These are phyloP conservation scores for Myrmecophaga tridactyla DNA, from an alignment of 2,113 vertebrate genomes.

Conservation along the genomic window DNA sequence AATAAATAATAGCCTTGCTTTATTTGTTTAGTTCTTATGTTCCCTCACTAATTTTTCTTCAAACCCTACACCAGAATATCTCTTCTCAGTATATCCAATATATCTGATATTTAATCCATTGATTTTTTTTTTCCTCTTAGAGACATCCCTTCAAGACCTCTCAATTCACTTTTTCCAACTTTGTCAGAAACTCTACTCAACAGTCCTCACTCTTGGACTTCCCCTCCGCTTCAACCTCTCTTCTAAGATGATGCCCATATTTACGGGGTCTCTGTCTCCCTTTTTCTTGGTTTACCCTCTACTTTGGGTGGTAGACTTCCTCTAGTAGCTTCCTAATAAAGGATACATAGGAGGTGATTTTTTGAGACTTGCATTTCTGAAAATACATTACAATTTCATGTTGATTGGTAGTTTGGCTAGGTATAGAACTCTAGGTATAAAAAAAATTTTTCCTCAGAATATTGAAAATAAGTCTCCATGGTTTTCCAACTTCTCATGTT, in stretches of 20 bases:
- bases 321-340: not conserved
- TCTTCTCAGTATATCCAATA: not conserved
- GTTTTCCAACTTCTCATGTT: not conserved
- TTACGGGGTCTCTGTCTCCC: too few relatives aligned
- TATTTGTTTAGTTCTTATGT: not conserved
- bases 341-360: not conserved
- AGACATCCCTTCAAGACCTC: not conserved
- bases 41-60: not conserved
- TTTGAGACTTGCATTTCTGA: not conserved
- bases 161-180: not conserved
- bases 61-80: not conserved
- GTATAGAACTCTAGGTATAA: not conserved
- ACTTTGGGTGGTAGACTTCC: not conserved
- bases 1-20: not conserved
- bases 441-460: not conserved
- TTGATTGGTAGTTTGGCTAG: not conserved
- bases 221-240: too few relatives aligned
- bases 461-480: not conserved
- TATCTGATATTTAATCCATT: not conserved
- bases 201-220: not conserved
- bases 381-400: not conserved
- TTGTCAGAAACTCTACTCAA: not conserved
- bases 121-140: not conserved
- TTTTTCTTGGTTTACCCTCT: too few relatives aligned
- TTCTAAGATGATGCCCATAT: too few relatives aligned